These are phyloP conservation scores for Lampris incognitus DNA, from an alignment of 2,113 vertebrate species.

Conservation along the genomic window DNA sequence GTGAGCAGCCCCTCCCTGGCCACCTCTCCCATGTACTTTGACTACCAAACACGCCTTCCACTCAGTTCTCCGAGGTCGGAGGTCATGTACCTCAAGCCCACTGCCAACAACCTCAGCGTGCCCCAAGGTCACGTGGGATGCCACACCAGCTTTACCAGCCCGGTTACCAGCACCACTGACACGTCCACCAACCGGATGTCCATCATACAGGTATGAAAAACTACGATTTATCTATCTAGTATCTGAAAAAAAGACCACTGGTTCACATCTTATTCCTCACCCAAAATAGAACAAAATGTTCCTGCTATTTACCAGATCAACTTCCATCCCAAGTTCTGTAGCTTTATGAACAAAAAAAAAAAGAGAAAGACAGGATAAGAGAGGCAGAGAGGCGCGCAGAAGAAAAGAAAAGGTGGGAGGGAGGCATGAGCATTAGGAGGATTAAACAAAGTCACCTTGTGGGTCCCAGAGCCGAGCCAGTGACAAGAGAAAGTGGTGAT, in stretches of 20 bases:
- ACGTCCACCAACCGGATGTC: conserved; percentile 98
- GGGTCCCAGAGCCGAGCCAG: conserved; percentile 55
- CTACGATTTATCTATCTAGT: conserved; percentile 65
- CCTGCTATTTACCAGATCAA: conserved; percentile 52
- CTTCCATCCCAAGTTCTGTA: conserved; percentile 38
- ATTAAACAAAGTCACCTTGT: conserved; percentile 65
- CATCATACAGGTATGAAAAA: conserved; percentile 97
- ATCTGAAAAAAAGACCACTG: conserved; percentile 47
- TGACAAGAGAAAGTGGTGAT: conserved; percentile 70
- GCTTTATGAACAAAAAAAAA: conserved; percentile 55
- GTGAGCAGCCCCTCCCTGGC: conserved; percentile 99
- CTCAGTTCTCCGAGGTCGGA: conserved; percentile 99
- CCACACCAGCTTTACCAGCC: conserved; percentile 98
- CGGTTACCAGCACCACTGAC: conserved; percentile 95
- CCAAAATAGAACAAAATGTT: conserved; percentile 16
- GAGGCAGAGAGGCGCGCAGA: conserved; percentile 48
- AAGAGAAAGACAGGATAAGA: conserved; percentile 48
- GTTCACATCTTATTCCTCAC: conserved; percentile 48
- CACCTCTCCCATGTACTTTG: conserved; percentile 99
- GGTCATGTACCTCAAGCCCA: conserved; percentile 99
- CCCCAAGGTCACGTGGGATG: conserved; percentile 98
- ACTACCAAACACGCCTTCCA: conserved; percentile 99
- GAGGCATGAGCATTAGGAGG: conserved; percentile 60
- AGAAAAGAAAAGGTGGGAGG: conserved; percentile 31
- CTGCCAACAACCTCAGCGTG: conserved; percentile 97